phyloP scores from a whole-genome alignment of 2,888 invertebrate genomes.

The Homarus gammarus region DNA sequence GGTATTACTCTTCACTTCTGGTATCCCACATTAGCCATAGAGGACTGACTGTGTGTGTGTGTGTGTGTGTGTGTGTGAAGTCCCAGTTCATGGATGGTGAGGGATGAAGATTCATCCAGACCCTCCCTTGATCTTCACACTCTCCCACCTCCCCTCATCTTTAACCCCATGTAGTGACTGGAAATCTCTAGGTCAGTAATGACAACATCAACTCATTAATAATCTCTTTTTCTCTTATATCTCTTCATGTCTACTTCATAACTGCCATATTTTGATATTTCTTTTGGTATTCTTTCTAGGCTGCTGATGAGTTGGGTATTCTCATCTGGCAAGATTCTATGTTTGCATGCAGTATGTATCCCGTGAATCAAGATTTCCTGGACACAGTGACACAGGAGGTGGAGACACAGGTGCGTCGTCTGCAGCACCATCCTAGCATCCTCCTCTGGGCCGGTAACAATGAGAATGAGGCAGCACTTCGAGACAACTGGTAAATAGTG shows the following conservation, averaged over 20 bases:
- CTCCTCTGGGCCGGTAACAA: slow-evolving; percentile 83
- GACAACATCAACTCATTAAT: too few relatives aligned
- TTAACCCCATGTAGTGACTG: too few relatives aligned
- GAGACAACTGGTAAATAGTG: slow-evolving; percentile 80
- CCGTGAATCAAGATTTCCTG: slow-evolving; percentile 86
- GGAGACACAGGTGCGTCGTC: slow-evolving; percentile 87
- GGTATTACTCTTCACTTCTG: too few relatives aligned
- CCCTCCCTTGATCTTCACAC: too few relatives aligned
- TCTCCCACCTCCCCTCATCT: too few relatives aligned
- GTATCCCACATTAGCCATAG: too few relatives aligned
- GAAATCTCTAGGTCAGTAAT: too few relatives aligned
- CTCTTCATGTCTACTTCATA: not conserved
- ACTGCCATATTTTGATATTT: not conserved
- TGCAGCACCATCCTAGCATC: slow-evolving; percentile 89
- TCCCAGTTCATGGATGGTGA: too few relatives aligned
- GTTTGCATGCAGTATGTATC: slow-evolving; percentile 98
- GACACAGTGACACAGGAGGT: slow-evolving; percentile 87
- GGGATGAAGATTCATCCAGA: too few relatives aligned
- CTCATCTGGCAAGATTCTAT: slow-evolving; percentile 98
- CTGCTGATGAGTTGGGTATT: slow-evolving; percentile 93
- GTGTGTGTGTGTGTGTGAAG: too few relatives aligned
- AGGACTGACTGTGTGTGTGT: too few relatives aligned
- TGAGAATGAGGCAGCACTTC: slow-evolving; percentile 82
- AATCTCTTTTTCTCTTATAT: not conserved
- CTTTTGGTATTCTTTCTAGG: slow-evolving; percentile 76